Conservation (phyloP, 2,888 invertebrate genomes). For the Fragum fragum region DNA sequence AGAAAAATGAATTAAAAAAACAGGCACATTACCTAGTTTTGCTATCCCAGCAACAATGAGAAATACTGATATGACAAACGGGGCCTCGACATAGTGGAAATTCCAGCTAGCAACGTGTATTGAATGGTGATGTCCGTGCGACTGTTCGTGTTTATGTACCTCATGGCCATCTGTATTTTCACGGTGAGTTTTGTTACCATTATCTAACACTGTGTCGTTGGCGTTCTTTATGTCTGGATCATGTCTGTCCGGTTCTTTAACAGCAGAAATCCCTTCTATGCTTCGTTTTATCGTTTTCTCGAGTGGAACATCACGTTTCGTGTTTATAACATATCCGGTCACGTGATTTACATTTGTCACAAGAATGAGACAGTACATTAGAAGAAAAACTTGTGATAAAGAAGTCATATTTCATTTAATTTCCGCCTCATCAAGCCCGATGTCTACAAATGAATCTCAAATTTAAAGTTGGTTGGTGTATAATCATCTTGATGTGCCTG, state of each 20-base stretch:
- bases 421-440: neutral
- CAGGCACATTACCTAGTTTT: conserved; percentile 87
- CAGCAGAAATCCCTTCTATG: neutral
- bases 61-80: conserved; percentile 87
- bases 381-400: neutral
- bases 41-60: conserved; percentile 87
- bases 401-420: neutral
- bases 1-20: too few relatives aligned
- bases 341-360: conserved; percentile 10
- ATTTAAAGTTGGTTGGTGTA: too few relatives aligned
- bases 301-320: conserved; percentile 5
- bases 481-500: too few relatives aligned
- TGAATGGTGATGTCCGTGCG: conserved; percentile 14
- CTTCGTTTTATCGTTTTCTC: conserved; percentile 21
- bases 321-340: conserved; percentile 27
- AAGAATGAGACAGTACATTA: neutral
- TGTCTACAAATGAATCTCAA: neutral
- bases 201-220: neutral
- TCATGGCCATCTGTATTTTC: neutral
- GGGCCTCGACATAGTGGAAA: conserved; percentile 86
- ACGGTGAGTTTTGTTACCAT: neutral
- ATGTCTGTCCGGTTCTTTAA: neutral
- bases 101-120: conserved; percentile 85
- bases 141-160: neutral
- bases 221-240: neutral